Conservation (phyloP, 2,888 invertebrate species). For the Ptilodon capucinus region DNA sequence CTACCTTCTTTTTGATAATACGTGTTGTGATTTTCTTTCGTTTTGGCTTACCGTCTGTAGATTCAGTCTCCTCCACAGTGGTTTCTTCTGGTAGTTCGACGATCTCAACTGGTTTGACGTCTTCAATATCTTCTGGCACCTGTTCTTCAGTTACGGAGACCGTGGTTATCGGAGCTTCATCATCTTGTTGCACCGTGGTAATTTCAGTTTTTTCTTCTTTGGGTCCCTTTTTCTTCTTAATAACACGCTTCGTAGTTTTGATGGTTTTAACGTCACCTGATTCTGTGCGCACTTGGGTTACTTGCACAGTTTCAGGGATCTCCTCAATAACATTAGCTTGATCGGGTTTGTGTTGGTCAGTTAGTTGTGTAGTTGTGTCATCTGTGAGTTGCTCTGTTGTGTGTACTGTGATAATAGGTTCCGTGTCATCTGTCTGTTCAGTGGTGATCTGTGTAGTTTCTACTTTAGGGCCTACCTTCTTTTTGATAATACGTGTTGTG, state of each 20-base stretch:
- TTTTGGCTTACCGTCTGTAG: conserved; percentile 10
- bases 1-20: conserved; percentile 13
- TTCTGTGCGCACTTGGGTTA: conserved; percentile 32
- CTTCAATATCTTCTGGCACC: neutral
- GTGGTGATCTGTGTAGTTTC: conserved; percentile 31
- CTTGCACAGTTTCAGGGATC: conserved; percentile 32
- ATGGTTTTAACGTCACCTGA: conserved; percentile 26
- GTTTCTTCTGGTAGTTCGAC: conserved; percentile 8
- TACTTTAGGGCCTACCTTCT: conserved; percentile 42
- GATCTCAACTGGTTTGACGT: neutral
- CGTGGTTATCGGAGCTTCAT: conserved; percentile 31
- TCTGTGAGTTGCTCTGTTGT: conserved; percentile 34
- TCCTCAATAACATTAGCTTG: conserved; percentile 31
- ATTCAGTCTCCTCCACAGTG: neutral
- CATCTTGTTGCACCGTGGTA: conserved; percentile 24
- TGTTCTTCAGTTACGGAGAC: conserved; percentile 7
- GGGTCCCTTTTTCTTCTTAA: conserved; percentile 42
- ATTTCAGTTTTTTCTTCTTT: conserved; percentile 36
- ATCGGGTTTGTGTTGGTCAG: conserved; percentile 13
- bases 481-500: conserved; percentile 45
- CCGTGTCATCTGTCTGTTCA: conserved; percentile 32
- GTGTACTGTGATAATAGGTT: conserved; percentile 38
- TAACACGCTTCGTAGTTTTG: conserved; percentile 33
- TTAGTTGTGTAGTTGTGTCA: conserved; percentile 24
- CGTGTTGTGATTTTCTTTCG: conserved; percentile 6